phyloP scores from a whole-genome alignment of 2,113 vertebrate genomes.

The Lipophrys pholis region DNA sequence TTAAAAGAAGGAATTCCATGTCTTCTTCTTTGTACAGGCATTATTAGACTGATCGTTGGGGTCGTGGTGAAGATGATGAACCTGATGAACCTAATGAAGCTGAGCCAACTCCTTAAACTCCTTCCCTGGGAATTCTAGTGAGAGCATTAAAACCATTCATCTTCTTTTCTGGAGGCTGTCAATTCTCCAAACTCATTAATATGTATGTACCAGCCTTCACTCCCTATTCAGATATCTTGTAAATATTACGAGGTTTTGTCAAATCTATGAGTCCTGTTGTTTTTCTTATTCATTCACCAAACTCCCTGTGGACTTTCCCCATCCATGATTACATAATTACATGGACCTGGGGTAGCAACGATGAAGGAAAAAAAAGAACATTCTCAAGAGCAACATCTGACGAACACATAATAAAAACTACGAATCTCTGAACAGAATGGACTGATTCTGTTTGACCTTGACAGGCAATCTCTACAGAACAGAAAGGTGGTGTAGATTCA shows the following conservation, averaged over 20 bases:
- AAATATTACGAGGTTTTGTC: conserved; percentile 39
- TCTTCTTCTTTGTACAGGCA: no score
- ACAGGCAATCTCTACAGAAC: conserved; percentile 31
- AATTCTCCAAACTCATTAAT: conserved; percentile 59
- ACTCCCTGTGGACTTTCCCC: conserved; percentile 4
- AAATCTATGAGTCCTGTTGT: conserved; percentile 8
- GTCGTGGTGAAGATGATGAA: no score
- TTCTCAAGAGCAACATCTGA: conserved; percentile 44
- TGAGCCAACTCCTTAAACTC: no score
- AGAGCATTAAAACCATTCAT: no score
- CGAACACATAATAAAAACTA: conserved; percentile 38
- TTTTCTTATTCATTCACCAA: conserved; percentile 25
- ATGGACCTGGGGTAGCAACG: conserved; percentile 37
- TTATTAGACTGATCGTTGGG: no score
- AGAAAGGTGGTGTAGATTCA: neutral
- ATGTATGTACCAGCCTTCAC: conserved; percentile 21
- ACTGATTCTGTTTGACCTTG: conserved; percentile 49
- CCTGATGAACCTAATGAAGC: no score
- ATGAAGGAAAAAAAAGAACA: conserved; percentile 41
- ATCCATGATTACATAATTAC: neutral
- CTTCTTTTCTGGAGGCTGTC: neutral
- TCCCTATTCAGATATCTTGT: conserved; percentile 50
- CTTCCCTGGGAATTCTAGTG: no score
- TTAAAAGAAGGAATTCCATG: no score
- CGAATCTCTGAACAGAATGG: conserved; percentile 35